A percentile compares a stretch with the other conserved stretches of the same genome.
Conservation (phyloP, 2,113 vertebrate species). For the Cygnus atratus region DNA sequence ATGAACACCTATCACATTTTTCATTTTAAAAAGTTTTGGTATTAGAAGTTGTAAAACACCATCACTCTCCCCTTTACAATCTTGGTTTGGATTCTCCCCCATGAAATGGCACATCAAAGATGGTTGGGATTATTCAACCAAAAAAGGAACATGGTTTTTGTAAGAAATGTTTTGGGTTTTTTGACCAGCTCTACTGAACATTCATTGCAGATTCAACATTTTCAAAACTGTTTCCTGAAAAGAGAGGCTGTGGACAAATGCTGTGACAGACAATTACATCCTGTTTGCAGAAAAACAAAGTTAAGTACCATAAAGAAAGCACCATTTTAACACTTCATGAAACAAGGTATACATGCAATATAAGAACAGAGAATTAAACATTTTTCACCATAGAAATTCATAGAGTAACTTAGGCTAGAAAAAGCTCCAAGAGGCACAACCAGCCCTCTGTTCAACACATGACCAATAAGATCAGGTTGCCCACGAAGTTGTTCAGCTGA, state of each 20-base stretch:
- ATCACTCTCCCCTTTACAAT: not conserved
- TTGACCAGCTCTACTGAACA: not conserved
- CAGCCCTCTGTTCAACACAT: not conserved
- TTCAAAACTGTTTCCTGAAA: slow-evolving; percentile 23
- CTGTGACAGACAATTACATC: not conserved
- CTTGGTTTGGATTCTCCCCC: slow-evolving; percentile 44
- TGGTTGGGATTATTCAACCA: not conserved
- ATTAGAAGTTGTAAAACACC: slow-evolving; percentile 36
- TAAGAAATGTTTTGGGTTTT: slow-evolving; percentile 39
- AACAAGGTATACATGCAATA: not conserved
- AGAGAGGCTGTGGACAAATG: not conserved
- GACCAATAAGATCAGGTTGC: not conserved
- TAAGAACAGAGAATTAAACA: not conserved
- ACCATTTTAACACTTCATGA: not conserved
- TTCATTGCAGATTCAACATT: not conserved
- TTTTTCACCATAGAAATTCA: not conserved
- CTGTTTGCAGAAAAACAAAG: not conserved
- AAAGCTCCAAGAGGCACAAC: not conserved
- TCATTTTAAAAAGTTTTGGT: not conserved
- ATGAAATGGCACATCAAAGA: slow-evolving; percentile 4
- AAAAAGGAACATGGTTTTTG: slow-evolving; percentile 53
- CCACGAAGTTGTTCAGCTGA: not conserved
- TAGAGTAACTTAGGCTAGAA: not conserved
- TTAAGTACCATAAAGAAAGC: not conserved
- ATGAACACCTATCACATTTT: not conserved